These are phyloP conservation scores for Polydrusus pterygomalis DNA, from an alignment of 2,888 invertebrate species.

Conservation along the genomic window DNA sequence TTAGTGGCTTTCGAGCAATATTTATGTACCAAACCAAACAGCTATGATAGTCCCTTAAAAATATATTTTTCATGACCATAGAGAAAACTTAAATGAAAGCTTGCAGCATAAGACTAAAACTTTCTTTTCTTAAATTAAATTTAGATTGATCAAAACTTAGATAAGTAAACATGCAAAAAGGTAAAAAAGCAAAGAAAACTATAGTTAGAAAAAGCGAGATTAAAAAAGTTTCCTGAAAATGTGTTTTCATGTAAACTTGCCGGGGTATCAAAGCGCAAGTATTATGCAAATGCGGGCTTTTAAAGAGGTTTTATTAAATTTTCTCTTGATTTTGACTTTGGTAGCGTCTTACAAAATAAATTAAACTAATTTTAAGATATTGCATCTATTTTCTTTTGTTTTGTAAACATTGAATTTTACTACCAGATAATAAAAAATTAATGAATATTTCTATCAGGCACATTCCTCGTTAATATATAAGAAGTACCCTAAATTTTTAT, in stretches of 20 bases:
- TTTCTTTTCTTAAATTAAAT: conserved; percentile 13
- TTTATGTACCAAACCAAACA: too few relatives aligned
- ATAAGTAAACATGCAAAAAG: conserved; percentile 38
- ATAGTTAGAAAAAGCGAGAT: conserved; percentile 54
- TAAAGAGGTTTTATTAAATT: conserved; percentile 69
- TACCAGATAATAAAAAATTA: too few relatives aligned
- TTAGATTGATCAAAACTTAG: conserved; percentile 46
- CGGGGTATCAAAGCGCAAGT: conserved; percentile 64
- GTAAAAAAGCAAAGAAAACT: conserved; percentile 48
- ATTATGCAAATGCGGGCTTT: conserved; percentile 68
- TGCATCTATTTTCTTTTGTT: too few relatives aligned
- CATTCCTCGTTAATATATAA: too few relatives aligned
- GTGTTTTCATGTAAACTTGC: conserved; percentile 53
- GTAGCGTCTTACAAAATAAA: conserved; percentile 2
- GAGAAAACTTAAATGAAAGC: not conserved
- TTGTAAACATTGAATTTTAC: too few relatives aligned
- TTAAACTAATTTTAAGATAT: not conserved
- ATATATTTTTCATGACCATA: too few relatives aligned
- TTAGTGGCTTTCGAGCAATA: too few relatives aligned
- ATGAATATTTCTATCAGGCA: too few relatives aligned
- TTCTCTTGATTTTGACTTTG: conserved; percentile 44
- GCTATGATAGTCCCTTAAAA: too few relatives aligned
- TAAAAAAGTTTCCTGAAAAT: conserved; percentile 54
- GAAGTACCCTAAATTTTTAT: too few relatives aligned
- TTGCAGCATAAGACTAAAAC: not conserved